A percentile compares a stretch with the other conserved stretches of the same genome.
Conservation (phyloP, 1,140 invertebrate species). For the Procambarus clarkii region DNA sequence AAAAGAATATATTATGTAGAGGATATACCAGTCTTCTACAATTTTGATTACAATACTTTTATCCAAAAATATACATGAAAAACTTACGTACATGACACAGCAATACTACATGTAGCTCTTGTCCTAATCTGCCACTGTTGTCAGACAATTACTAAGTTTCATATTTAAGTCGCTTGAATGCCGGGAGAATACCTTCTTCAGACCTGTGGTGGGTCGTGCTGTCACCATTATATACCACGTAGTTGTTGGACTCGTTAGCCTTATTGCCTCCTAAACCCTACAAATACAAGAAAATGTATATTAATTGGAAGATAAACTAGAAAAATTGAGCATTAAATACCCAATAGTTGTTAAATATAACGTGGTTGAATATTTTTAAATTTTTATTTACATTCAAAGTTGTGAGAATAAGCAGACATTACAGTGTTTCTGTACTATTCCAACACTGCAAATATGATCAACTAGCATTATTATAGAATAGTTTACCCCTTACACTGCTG, state of each 20-base stretch:
- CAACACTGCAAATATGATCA: too few relatives aligned
- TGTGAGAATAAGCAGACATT: too few relatives aligned
- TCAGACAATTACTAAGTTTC: conserved; percentile 40
- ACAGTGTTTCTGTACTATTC: too few relatives aligned
- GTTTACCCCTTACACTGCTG: too few relatives aligned
- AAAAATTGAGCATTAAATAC: too few relatives aligned
- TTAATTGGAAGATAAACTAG: background rate
- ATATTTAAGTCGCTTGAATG: conserved; percentile 59
- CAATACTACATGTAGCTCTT: background rate
- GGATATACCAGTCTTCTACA: conserved; percentile 7
- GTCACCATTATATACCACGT: conserved; percentile 45
- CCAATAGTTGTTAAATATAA: too few relatives aligned
- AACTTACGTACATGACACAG: background rate
- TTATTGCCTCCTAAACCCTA: conserved; percentile 43
- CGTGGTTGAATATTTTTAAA: too few relatives aligned
- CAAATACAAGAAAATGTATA: background rate
- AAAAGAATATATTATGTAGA: conserved; percentile 4
- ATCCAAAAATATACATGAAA: conserved; percentile 17
- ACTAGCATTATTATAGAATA: too few relatives aligned
- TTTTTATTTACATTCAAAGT: too few relatives aligned
- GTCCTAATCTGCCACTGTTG: background rate
- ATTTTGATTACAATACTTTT: background rate
- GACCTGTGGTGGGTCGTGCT: conserved; percentile 24
- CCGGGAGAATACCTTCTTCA: conserved; percentile 33
- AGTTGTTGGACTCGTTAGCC: conserved; percentile 9